These are phyloP conservation scores for Gambusia yucatana DNA, from an alignment of 2,797 vertebrate species.

Conservation along the genomic window DNA sequence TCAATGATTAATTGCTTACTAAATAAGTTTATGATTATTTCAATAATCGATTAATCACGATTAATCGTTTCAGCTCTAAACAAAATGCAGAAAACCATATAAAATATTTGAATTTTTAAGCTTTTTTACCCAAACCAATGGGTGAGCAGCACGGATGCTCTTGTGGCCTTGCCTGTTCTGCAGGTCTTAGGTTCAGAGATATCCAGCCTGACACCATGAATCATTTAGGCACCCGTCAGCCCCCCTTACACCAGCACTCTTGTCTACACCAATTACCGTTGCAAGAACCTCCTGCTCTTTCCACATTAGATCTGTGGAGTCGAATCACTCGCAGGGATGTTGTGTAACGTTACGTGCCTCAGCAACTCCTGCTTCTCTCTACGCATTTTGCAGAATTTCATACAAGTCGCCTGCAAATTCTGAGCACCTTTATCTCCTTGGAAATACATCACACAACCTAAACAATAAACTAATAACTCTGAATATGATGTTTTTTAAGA, in stretches of 20 bases:
- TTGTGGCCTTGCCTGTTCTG: conserved; percentile 58
- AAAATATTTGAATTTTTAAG: no score
- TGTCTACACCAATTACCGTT: conserved; percentile 71
- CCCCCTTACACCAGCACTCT: conserved; percentile 69
- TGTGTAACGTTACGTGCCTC: conserved; percentile 70
- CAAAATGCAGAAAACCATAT: no score
- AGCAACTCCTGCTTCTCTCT: conserved; percentile 59
- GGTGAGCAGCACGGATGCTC: conserved; percentile 20
- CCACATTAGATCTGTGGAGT: conserved; percentile 66
- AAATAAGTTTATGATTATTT: no score
- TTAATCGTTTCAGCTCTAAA: no score
- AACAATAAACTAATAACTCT: conserved; percentile 31
- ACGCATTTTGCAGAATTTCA: conserved; percentile 39
- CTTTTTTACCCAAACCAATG: conserved; percentile 26
- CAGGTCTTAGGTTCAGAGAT: conserved; percentile 73
- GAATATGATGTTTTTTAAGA: conserved; percentile 45
- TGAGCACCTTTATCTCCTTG: conserved; percentile 29
- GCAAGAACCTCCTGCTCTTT: conserved; percentile 73
- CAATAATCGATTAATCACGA: no score
- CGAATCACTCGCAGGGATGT: conserved; percentile 65
- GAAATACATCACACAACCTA: conserved; percentile 15
- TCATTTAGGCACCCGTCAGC: conserved; percentile 74
- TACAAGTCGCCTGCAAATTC: conserved; percentile 20
- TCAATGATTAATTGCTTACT: no score
- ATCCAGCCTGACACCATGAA: conserved; percentile 73